Evolutionary conservation across 2,797 vertebrate species (phyloP).

Genomic region (Periparus ater): DNA sequence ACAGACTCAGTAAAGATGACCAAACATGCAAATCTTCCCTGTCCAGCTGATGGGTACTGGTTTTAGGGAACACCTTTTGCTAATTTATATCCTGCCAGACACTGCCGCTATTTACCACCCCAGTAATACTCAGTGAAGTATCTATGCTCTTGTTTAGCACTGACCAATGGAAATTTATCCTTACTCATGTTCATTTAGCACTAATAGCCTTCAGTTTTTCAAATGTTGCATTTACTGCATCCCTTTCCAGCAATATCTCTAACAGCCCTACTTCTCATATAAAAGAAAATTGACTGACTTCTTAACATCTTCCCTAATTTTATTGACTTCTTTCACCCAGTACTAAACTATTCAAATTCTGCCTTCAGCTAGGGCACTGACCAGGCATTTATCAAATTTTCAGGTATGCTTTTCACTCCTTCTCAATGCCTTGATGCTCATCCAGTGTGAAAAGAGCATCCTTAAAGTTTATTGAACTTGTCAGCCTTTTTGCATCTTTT

Average conservation of each 20-base stretch:
- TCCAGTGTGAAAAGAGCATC: not conserved
- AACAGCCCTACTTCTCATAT: not conserved
- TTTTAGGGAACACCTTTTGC: not conserved
- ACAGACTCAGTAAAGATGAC: not conserved
- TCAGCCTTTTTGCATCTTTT: not conserved
- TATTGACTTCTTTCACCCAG: not conserved
- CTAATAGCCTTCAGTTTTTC: not conserved
- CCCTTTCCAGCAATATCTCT: not conserved
- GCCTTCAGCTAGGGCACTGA: not conserved
- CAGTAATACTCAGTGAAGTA: not conserved
- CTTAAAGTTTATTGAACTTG: not conserved
- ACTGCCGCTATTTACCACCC: not conserved
- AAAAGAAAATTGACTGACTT: not conserved
- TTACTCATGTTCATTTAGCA: not conserved
- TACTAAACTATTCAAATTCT: not conserved
- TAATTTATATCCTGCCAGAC: not conserved
- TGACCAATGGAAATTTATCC: not conserved
- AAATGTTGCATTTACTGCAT: not conserved
- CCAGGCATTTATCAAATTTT: not conserved
- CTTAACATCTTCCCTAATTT: not conserved
- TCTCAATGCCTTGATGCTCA: not conserved
- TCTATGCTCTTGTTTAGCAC: not conserved
- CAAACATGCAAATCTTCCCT: rapidly evolving
- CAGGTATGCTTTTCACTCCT: not conserved
- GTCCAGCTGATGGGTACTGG: not conserved